These are phyloP conservation scores for Columbina picui DNA, from an alignment of 2,113 vertebrate genomes.

Conservation along the genomic window DNA sequence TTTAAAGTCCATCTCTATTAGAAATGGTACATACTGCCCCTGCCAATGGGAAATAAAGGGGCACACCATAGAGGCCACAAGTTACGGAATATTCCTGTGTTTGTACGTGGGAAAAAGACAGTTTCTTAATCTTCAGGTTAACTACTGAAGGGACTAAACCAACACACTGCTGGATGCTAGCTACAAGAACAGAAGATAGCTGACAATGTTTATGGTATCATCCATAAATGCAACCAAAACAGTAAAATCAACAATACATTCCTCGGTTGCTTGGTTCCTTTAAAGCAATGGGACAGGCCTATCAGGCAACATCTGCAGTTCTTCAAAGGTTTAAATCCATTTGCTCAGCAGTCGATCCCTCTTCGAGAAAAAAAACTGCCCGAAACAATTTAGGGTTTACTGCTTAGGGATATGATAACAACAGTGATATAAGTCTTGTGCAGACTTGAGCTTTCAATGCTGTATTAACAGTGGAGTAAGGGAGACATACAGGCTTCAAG, in stretches of 20 bases:
- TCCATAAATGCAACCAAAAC: neutral
- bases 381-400: neutral
- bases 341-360: neutral
- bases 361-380: neutral
- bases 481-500: neutral
- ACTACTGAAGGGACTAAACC: neutral
- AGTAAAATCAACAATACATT: neutral
- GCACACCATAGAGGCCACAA: neutral
- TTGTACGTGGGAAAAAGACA: neutral
- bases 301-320: neutral
- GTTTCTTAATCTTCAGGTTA: neutral
- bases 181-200: rapidly evolving
- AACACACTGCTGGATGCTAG: neutral
- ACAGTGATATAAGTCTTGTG: neutral
- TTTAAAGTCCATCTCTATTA: neutral
- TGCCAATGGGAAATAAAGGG: neutral
- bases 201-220: rapidly evolving
- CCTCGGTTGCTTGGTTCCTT: neutral
- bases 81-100: neutral
- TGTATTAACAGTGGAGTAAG: neutral
- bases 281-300: neutral
- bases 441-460: neutral
- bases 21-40: neutral
- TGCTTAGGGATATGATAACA: neutral
- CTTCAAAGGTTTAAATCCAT: neutral